Percentiles rank a stretch among this genome's conserved stretches.
Conservation (phyloP, 2,797 vertebrate species). For the Chelon auratus region DNA sequence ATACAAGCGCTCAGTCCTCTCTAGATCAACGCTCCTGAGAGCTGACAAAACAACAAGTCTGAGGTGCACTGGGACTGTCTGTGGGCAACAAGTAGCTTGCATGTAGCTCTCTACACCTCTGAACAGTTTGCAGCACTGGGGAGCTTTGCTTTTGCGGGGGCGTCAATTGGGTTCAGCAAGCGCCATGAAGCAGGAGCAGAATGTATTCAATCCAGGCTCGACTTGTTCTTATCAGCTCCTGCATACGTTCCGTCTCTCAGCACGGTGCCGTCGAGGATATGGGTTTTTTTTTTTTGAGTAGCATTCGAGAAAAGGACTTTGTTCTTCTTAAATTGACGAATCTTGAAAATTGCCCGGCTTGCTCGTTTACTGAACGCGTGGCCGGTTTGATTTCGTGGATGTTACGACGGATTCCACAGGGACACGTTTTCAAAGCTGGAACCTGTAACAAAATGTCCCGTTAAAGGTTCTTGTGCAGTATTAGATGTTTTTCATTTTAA, state of each 20-base stretch:
- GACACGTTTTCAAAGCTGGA: background rate
- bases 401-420: background rate
- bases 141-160: slow-evolving; percentile 42
- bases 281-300: background rate
- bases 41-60: slow-evolving; percentile 59
- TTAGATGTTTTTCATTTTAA: background rate
- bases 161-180: slow-evolving; percentile 27
- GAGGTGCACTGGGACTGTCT: slow-evolving; percentile 44
- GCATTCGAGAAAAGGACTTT: background rate
- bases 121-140: slow-evolving; percentile 26
- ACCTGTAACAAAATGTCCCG: background rate
- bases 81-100: slow-evolving; percentile 67
- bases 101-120: slow-evolving; percentile 35
- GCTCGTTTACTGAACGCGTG: background rate
- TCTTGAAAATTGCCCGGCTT: background rate
- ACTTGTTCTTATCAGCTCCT: slow-evolving; percentile 28
- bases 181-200: slow-evolving; percentile 26
- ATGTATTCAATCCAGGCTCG: slow-evolving; percentile 17
- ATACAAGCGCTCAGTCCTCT: slow-evolving; percentile 63
- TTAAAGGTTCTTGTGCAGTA: background rate
- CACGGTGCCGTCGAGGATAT: slow-evolving; percentile 2
- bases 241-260: background rate
- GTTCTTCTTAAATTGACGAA: background rate
- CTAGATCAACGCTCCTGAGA: slow-evolving; percentile 65
- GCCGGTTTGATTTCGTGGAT: background rate